These are phyloP conservation scores for Choristoneura rosaceana DNA, from an alignment of 2,888 invertebrate species.

Conservation along the genomic window DNA sequence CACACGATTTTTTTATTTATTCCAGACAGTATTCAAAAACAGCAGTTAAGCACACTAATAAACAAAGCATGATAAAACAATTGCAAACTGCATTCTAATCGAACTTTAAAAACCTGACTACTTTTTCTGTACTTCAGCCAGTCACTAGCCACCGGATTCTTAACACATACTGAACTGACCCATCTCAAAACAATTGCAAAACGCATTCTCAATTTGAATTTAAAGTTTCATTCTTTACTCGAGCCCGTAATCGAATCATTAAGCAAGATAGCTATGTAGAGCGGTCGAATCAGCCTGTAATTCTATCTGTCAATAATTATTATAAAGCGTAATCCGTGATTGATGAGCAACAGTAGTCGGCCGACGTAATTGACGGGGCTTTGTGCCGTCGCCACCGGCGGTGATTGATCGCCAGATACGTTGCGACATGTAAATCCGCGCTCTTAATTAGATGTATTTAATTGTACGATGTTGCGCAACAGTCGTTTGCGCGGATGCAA, in stretches of 20 bases:
- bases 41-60: background rate
- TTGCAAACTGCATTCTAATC: background rate
- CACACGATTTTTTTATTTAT: background rate
- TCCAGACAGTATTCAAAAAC: too few species aligned
- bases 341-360: constrained; percentile 78
- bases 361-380: constrained; percentile 72
- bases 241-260: constrained; percentile 50
- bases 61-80: background rate
- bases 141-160: too few species aligned
- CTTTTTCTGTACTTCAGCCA: too few species aligned
- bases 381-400: constrained; percentile 60
- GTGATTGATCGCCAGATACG: constrained; percentile 65
- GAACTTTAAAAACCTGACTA: background rate
- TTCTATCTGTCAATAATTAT: constrained; percentile 78
- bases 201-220: constrained; percentile 5
- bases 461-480: constrained; percentile 70
- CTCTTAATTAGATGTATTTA: constrained; percentile 73
- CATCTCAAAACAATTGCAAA: constrained; percentile 3
- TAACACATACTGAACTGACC: background rate
- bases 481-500: constrained; percentile 56
- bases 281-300: constrained; percentile 54
- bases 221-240: constrained; percentile 23
- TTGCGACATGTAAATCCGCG: constrained; percentile 63
- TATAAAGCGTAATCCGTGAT: constrained; percentile 74
- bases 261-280: constrained; percentile 59